phyloP scores from a whole-genome alignment of 2,888 invertebrate species.

The Cataglyphis livida region DNA sequence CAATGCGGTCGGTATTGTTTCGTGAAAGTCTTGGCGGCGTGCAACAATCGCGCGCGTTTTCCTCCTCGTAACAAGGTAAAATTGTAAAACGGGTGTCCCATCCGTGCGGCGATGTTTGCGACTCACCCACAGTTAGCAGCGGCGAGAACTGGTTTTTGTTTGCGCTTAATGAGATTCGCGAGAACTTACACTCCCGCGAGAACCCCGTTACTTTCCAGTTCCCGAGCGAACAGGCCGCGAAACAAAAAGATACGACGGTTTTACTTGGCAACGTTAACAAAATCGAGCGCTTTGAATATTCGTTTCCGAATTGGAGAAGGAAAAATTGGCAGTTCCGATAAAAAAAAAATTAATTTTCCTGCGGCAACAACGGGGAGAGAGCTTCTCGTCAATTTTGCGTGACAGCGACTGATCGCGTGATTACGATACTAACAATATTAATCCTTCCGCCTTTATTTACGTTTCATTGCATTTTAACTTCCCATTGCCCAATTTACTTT shows the following conservation, averaged over 20 bases:
- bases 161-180: conserved; percentile 62
- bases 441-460: neutral
- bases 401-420: neutral
- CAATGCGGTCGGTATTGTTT: conserved; percentile 47
- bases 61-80: conserved; percentile 47
- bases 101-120: conserved; percentile 40
- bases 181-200: conserved; percentile 42
- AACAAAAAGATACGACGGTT: neutral
- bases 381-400: neutral
- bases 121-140: neutral
- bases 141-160: conserved; percentile 56
- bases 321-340: neutral
- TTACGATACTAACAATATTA: neutral
- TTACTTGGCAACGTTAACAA: neutral
- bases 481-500: neutral
- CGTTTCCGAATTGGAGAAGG: neutral
- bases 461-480: neutral
- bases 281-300: neutral
- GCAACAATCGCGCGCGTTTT: conserved; percentile 16
- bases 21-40: conserved; percentile 28
- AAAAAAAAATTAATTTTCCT: neutral
- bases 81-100: conserved; percentile 41
- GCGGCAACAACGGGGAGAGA: neutral
- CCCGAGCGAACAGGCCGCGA: neutral
- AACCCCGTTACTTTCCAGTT: conserved; percentile 16